Percentiles rank a stretch among this genome's conserved stretches.
Conservation (phyloP, 1,140 invertebrate species). For the Heterodera schachtii region DNA sequence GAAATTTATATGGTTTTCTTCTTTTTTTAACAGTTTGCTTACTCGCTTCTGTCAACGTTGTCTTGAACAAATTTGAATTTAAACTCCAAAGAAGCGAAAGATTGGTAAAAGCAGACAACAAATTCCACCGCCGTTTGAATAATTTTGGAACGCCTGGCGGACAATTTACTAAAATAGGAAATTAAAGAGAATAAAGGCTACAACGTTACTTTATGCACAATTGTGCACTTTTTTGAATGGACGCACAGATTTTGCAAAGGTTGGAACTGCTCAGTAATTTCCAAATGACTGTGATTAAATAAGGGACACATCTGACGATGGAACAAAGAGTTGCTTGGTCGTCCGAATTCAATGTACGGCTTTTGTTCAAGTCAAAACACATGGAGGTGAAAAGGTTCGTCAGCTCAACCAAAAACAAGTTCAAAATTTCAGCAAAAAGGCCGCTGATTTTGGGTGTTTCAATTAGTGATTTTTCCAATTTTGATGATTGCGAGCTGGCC, state of each 20-base stretch:
- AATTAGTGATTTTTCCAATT: not conserved
- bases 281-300: not conserved
- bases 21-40: too few relatives aligned
- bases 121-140: slow-evolving; percentile 1
- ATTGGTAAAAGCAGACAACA: not conserved
- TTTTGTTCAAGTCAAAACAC: not conserved
- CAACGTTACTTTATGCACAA: not conserved
- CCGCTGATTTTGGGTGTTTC: not conserved
- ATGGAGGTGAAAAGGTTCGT: not conserved
- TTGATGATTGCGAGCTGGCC: not conserved
- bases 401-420: not conserved
- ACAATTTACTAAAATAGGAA: slow-evolving; percentile 3
- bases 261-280: not conserved
- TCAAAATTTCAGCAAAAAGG: not conserved
- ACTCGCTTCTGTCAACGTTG: slow-evolving; percentile 2
- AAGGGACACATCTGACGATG: not conserved
- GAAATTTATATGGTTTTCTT: not conserved
- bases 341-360: not conserved
- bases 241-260: not conserved
- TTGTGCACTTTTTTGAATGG: not conserved
- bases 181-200: not conserved
- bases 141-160: not conserved
- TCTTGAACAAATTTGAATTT: slow-evolving; percentile 4
- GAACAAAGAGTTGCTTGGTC: not conserved
- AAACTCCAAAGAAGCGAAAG: not conserved